Base-by-base conservation (phyloP, 37 sponge, comb jelly and placozoan species). In the Mnemiopsis leidyi region DNA sequence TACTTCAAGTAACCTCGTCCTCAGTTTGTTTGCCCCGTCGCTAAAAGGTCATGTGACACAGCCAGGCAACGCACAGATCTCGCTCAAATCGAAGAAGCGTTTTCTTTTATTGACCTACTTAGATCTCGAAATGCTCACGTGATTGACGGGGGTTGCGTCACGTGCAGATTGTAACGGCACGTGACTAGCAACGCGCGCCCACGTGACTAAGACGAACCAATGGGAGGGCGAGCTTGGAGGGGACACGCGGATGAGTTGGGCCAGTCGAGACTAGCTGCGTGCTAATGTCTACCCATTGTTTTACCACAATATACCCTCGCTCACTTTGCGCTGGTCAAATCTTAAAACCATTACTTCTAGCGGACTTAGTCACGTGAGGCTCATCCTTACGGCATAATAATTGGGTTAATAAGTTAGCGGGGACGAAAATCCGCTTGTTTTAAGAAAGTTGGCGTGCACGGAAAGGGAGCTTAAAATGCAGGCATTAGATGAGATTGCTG, bases 51-150 rank as follows among this genome's bases (percentile, higher is more conserved):
- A 77, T 36, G 79, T 77, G 79, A 77, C 79, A 1, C 20, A 20
- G 79, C 79, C 33, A 34, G 30, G 16, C 36, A 77, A 13, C 79
- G 26, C 79, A 77, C 26, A 77, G 26, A 77, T 1, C 26, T 71
- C 73, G 79, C 79, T 77, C 61, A 48, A 48, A 32, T 77, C 26
- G 79, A 77, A 77, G 79, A 77, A 77, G 79, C 79, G 79, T 77
- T 34, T 77, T 77, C 79, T 77, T 77, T 77, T 77, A 77, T 77
- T 77, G 79, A 77, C 79, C 79, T 77, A 77, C 79, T 77, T 77
- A 77, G 79, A 34, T 77, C 79, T 26, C 36, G 26, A 77, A 26
- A 26, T 31, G 36, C 32, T 32, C 36, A 31, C 79, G 79, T 77
- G 79, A 77, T 77, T 77, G 79, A 32, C 32, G 35, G 79, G n/a